Evolutionary conservation across 2,797 vertebrate genomes (phyloP).

Genomic region (Holocentrus rufus): DNA sequence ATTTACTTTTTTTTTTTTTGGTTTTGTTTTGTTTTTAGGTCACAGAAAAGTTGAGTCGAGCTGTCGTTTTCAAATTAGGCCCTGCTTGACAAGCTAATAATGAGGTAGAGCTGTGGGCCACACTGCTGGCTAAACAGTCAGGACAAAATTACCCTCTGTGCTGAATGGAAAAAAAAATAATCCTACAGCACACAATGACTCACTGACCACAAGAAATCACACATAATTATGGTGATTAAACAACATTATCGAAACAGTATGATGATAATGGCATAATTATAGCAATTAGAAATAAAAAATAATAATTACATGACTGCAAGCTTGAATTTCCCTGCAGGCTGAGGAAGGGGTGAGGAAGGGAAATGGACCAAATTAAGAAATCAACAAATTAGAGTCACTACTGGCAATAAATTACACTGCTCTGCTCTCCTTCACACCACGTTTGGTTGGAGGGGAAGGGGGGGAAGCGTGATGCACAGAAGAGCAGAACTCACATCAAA

Average conservation of each 20-base stretch:
- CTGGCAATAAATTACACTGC: conserved; percentile 40
- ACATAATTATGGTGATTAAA: conserved; percentile 74
- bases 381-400: conserved; percentile 57
- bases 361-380: conserved; percentile 67
- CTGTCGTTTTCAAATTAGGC: conserved; percentile 26
- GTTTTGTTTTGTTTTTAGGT: neutral
- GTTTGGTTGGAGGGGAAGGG: conserved; percentile 1
- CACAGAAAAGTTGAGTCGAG: conserved; percentile 4
- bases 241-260: conserved; percentile 60
- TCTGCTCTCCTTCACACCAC: conserved; percentile 13
- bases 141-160: conserved; percentile 28
- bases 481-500: conserved; percentile 16
- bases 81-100: conserved; percentile 29
- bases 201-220: conserved; percentile 72
- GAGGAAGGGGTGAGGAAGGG: conserved; percentile 37
- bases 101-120: conserved; percentile 11
- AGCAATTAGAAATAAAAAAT: conserved; percentile 63
- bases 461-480: conserved; percentile 18
- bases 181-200: conserved; percentile 32
- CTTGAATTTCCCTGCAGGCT: conserved; percentile 59
- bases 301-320: conserved; percentile 57
- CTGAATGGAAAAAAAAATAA: neutral
- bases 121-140: conserved; percentile 2
- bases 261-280: conserved; percentile 77
- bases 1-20: neutral